A percentile compares a stretch with the other conserved stretches of the same genome.
Conservation (phyloP, 2,888 invertebrate genomes). For the Dione juno region DNA sequence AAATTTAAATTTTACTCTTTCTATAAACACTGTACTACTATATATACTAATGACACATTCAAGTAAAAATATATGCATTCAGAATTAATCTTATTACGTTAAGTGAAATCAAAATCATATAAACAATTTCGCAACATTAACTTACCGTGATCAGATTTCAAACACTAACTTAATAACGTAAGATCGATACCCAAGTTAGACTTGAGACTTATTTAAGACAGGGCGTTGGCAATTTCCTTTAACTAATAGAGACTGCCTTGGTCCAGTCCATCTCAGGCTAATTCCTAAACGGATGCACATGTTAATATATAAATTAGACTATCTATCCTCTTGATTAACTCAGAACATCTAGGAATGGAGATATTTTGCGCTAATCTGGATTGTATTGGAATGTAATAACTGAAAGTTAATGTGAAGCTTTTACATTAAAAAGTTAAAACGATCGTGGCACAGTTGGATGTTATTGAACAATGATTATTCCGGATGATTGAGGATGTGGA, state of each 20-base stretch:
- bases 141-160: slow-evolving; percentile 11
- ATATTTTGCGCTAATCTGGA: slow-evolving; percentile 11
- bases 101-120: background rate
- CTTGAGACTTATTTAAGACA: slow-evolving; percentile 74
- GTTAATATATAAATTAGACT: slow-evolving; percentile 52
- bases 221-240: slow-evolving; percentile 77
- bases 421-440: background rate
- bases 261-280: slow-evolving; percentile 63
- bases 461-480: too few species aligned
- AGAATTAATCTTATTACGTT: background rate
- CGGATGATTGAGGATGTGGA: too few species aligned
- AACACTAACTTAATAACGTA: slow-evolving; percentile 37
- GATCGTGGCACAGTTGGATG: background rate
- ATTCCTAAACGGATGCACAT: slow-evolving; percentile 62
- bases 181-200: slow-evolving; percentile 42
- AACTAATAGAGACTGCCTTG: slow-evolving; percentile 71
- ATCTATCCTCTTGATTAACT: slow-evolving; percentile 35
- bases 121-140: background rate
- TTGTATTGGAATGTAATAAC: slow-evolving; percentile 5
- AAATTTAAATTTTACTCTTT: too few species aligned
- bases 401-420: background rate
- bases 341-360: slow-evolving; percentile 20
- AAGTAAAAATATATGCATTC: too few species aligned
- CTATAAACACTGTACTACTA: too few species aligned
- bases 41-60: too few species aligned